Conservation (phyloP, 92 coral and sea anemone species). For the Epizoanthus rinbou region DNA sequence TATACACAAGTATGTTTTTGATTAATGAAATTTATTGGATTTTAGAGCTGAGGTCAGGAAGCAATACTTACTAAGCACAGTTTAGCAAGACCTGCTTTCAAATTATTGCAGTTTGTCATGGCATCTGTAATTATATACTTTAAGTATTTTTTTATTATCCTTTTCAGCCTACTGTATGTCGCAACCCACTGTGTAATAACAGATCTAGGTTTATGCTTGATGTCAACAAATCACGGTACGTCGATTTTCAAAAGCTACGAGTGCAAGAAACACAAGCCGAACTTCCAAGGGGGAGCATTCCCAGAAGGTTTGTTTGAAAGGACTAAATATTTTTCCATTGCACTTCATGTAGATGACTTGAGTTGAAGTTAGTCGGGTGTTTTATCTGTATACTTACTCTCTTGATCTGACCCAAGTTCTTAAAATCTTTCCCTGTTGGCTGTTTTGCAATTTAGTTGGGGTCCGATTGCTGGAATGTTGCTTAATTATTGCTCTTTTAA, state of each 20-base stretch:
- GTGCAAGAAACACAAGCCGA: slow-evolving; percentile 98
- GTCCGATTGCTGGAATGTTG: too few relatives aligned
- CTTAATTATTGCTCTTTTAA: too few relatives aligned
- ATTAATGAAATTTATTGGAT: not conserved
- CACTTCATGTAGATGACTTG: not conserved
- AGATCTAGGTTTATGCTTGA: slow-evolving; percentile 96
- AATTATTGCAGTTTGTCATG: not conserved
- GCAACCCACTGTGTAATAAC: slow-evolving; percentile 97
- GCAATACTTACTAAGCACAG: not conserved
- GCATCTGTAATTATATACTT: not conserved
- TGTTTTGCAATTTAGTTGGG: too few relatives aligned
- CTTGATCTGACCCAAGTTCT: not conserved
- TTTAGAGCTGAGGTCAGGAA: too few relatives aligned
- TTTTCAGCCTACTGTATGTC: slow-evolving; percentile 91
- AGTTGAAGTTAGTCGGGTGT: not conserved
- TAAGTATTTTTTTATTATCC: not conserved
- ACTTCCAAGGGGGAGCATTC: slow-evolving; percentile 95
- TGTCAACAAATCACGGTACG: slow-evolving; percentile 92
- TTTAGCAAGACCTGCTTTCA: not conserved
- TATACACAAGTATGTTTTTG: slow-evolving; percentile 79
- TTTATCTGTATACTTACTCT: not conserved
- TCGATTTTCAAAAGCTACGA: slow-evolving; percentile 98
- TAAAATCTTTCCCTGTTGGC: too few relatives aligned
- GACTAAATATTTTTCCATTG: not conserved
- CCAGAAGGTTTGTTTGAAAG: slow-evolving; percentile 77